Conservation (phyloP, 2,888 invertebrate species). For the Lycaena phlaeas region DNA sequence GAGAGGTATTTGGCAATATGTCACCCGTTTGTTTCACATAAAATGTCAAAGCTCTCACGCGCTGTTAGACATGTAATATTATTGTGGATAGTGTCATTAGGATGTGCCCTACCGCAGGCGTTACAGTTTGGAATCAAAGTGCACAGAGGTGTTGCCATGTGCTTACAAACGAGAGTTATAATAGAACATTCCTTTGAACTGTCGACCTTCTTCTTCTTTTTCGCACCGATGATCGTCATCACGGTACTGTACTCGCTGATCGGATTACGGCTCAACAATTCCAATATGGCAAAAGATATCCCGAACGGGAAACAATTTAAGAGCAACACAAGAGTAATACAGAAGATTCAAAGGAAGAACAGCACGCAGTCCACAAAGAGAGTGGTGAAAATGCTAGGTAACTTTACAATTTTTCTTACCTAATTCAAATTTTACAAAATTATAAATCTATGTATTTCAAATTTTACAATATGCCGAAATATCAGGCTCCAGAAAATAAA, state of each 20-base stretch:
- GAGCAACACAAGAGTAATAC: slow-evolving; percentile 28
- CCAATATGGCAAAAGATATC: slow-evolving; percentile 39
- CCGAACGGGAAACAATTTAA: slow-evolving; percentile 34
- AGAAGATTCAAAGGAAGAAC: slow-evolving; percentile 39
- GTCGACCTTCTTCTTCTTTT: slow-evolving; percentile 81
- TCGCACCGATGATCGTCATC: slow-evolving; percentile 83
- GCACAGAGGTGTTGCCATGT: slow-evolving; percentile 54
- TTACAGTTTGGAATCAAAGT: slow-evolving; percentile 53
- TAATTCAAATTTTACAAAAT: too few relatives aligned
- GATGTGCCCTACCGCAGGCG: slow-evolving; percentile 82
- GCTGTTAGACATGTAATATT: slow-evolving; percentile 85
- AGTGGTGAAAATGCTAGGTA: slow-evolving; percentile 84
- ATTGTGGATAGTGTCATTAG: slow-evolving; percentile 85
- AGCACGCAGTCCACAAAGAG: slow-evolving; percentile 76
- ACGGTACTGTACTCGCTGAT: slow-evolving; percentile 81
- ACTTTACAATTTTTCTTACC: slow-evolving; percentile 26
- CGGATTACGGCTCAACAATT: slow-evolving; percentile 72
- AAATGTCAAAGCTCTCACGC: slow-evolving; percentile 89
- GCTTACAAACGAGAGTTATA: slow-evolving; percentile 60
- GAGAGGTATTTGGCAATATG: slow-evolving; percentile 79
- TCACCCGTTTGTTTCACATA: slow-evolving; percentile 79
- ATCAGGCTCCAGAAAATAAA: too few relatives aligned
- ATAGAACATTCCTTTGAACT: slow-evolving; percentile 79
- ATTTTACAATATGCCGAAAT: too few relatives aligned
- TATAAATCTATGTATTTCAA: too few relatives aligned